Evolutionary conservation across 1,140 invertebrate genomes (phyloP).

Genomic region (Sarcophaga bullata): DNA sequence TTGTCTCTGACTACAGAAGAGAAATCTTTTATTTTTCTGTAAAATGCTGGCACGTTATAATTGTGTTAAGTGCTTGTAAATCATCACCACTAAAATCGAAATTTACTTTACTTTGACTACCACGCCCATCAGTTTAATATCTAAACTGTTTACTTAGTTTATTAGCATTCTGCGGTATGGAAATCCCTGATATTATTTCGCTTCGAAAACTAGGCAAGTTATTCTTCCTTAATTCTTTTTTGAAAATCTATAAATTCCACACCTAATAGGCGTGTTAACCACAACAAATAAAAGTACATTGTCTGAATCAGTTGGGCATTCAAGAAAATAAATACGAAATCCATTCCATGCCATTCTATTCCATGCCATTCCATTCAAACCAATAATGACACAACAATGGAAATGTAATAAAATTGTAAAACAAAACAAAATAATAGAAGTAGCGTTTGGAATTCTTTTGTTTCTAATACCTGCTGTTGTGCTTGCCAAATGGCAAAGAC

Average conservation of each 20-base stretch:
- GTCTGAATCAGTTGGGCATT: constrained; percentile 34
- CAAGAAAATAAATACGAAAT: constrained; percentile 26
- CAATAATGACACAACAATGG: constrained; percentile 13
- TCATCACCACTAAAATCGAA: no score
- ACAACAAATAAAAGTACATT: constrained; percentile 39
- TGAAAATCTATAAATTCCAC: constrained; percentile 35
- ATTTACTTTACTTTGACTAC: no score
- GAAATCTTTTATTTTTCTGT: no score
- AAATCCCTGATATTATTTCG: no score
- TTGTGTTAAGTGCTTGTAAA: no score
- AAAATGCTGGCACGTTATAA: no score
- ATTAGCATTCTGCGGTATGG: no score
- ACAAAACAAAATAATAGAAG: background rate
- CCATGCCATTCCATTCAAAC: background rate
- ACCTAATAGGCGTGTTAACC: constrained; percentile 40
- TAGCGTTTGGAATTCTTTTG: background rate
- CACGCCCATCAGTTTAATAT: no score
- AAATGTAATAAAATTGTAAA: background rate
- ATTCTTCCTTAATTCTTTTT: constrained; percentile 17
- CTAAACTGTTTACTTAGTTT: no score
- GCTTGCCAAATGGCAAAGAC: no score
- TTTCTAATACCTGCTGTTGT: background rate
- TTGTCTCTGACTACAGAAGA: no score
- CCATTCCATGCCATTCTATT: background rate
- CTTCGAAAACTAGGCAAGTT: no score